Base-by-base conservation (phyloP, 2,113 vertebrate species). In the Mesoclemmys tuberculata region DNA sequence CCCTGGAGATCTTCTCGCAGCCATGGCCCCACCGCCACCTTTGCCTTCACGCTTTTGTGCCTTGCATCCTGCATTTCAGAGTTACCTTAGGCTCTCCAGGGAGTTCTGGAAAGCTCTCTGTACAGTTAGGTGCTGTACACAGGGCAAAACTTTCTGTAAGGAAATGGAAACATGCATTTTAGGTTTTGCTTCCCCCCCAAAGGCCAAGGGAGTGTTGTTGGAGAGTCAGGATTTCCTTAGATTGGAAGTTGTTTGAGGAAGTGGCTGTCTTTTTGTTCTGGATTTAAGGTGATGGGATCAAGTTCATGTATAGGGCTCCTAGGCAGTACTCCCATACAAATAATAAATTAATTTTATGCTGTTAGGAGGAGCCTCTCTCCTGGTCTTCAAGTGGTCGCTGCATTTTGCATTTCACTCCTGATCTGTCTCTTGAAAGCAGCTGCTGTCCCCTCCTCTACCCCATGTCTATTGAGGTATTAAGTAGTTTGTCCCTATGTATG, bases 401-500 rank as follows among this genome's bases (percentile, higher is more conserved):
- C 8, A 3, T 26, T 87, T 92, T n/a, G 27, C 13, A 12, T 79
- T 81, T 77, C 64, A 10, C 48, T 80, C 79, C 2, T 80, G 16
- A 7, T 79, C 79, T 75, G 49, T 9, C 12, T 58, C 56, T 58
- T 31, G 58, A 2, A 11, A 16, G 49, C 12, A 74, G 35, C 13
- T 93, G 35, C 35, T 48, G 2, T 49, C 1, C 0, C 2, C 16
- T 84, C 44, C 5, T 2, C n/a, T 61, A 82, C 29, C 26, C 0
- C 10, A 18, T 19, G 12, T 81, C 35, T 3, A 10, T 49, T 68
- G 51, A 38, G 68, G 9, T 35, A n/a, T 2, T 0, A 84, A 90
- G 85, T 4, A 3, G 1, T 56, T 27, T 56, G 11, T 10, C n/a
- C 44, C 2, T 1, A 22, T 3, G 24, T 0, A 0, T 56, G 26